A percentile compares a stretch with the other conserved stretches of the same genome.
phyloP scores from a whole-genome alignment of 2,113 vertebrate genomes.

The Pteronura brasiliensis region DNA sequence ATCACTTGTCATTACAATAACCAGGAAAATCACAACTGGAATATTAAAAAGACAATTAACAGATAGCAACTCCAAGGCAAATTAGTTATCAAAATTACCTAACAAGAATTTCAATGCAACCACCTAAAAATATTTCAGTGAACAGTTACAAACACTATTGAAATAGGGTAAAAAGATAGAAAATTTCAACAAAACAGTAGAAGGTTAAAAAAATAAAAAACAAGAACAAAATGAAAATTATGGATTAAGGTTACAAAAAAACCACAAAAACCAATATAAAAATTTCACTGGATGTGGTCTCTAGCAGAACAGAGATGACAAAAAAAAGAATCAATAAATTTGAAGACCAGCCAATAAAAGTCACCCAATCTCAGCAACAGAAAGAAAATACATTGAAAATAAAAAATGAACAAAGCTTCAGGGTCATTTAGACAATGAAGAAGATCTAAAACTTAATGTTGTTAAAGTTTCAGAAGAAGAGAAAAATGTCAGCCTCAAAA shows the following conservation, averaged over 20 bases:
- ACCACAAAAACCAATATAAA: not conserved
- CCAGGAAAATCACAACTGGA: not conserved
- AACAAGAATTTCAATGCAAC: not conserved
- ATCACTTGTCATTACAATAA: not conserved
- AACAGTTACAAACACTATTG: not conserved
- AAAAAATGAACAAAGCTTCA: not conserved
- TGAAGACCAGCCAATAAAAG: not conserved
- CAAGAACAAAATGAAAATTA: not conserved
- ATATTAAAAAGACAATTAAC: not conserved
- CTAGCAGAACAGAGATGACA: not conserved
- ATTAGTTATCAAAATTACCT: not conserved
- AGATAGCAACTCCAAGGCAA: not conserved
- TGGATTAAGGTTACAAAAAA: not conserved
- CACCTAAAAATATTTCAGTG: not conserved
- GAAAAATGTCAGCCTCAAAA: not conserved
- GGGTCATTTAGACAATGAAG: not conserved
- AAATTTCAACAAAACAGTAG: not conserved
- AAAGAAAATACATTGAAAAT: not conserved
- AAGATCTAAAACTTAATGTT: not conserved
- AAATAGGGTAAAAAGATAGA: not conserved
- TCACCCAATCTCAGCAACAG: not conserved
- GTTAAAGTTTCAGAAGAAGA: not conserved
- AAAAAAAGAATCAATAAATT: not conserved
- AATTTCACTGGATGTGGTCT: not conserved
- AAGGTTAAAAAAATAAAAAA: not conserved